Conservation (phyloP, 2,888 invertebrate species). For the Prosapia bicincta region DNA sequence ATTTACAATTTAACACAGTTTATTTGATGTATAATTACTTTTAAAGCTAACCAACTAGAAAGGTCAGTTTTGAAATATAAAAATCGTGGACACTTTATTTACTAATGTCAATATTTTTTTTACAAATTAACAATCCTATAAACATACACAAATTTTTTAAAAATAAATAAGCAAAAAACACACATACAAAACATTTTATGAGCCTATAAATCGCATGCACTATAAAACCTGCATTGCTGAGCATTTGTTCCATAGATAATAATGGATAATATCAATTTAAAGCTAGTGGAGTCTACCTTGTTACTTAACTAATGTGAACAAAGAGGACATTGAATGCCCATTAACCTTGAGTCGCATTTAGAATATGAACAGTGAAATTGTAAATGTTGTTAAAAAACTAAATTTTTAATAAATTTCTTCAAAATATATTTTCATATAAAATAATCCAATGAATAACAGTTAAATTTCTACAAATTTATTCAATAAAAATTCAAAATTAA, state of each 20-base stretch:
- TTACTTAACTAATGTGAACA: background rate
- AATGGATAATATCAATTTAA: background rate
- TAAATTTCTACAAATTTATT: too few species aligned
- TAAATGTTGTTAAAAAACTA: too few species aligned
- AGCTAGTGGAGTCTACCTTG: background rate
- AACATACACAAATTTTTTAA: background rate
- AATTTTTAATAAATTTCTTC: too few species aligned
- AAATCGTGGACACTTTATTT: too few species aligned
- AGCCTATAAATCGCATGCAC: background rate
- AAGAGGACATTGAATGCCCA: background rate
- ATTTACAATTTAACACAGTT: background rate
- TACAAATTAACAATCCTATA: background rate
- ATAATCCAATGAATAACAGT: too few species aligned
- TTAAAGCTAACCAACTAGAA: too few species aligned
- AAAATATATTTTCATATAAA: too few species aligned
- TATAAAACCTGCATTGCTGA: background rate
- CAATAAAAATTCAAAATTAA: too few species aligned
- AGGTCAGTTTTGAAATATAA: too few species aligned
- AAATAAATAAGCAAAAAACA: background rate
- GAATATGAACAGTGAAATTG: background rate
- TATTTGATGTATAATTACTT: too few species aligned
- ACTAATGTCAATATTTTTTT: too few species aligned
- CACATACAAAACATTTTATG: background rate
- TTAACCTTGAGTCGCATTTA: background rate
- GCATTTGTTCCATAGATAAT: background rate